phyloP scores from a whole-genome alignment of 92 coral and sea anemone genomes.

The Epizoanthus fatuus region DNA sequence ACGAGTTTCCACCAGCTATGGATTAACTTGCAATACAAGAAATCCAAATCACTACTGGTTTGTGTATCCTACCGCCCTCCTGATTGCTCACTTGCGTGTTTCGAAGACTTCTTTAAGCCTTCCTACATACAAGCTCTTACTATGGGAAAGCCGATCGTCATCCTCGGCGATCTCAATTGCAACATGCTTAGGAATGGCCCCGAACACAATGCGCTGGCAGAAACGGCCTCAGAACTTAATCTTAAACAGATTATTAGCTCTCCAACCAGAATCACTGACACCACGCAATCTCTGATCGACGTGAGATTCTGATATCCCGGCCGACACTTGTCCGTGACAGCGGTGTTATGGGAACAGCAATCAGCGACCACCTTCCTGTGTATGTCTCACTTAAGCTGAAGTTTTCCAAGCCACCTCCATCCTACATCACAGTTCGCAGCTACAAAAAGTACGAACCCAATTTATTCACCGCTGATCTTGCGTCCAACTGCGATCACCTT shows the following conservation, averaged over 20 bases:
- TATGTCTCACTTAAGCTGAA: constrained; percentile 46
- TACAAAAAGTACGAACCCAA: constrained; percentile 45
- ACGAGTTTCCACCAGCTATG: constrained; percentile 64
- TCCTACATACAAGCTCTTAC: constrained; percentile 63
- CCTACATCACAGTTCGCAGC: constrained; percentile 12
- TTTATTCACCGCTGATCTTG: constrained; percentile 40
- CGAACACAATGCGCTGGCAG: constrained; percentile 39
- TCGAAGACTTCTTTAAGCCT: constrained; percentile 65
- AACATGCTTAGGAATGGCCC: constrained; percentile 41
- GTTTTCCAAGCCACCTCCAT: neutral
- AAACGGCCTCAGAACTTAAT: constrained; percentile 59
- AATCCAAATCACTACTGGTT: constrained; percentile 47
- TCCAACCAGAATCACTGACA: constrained; percentile 75
- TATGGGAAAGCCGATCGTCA: constrained; percentile 57
- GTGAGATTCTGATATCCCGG: constrained; percentile 64
- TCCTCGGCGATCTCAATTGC: constrained; percentile 74
- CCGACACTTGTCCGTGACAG: constrained; percentile 41
- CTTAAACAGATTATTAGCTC: constrained; percentile 63
- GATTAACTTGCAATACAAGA: constrained; percentile 54
- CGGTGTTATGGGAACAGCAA: constrained; percentile 47
- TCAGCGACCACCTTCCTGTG: constrained; percentile 68
- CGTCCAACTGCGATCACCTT: constrained; percentile 30
- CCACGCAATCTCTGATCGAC: constrained; percentile 65
- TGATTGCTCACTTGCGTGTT: constrained; percentile 56
- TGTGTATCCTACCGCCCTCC: constrained; percentile 71